A percentile compares a stretch with the other conserved stretches of the same genome.
phyloP scores from a whole-genome alignment of 1,140 invertebrate species.

The Maconellicoccus hirsutus region DNA sequence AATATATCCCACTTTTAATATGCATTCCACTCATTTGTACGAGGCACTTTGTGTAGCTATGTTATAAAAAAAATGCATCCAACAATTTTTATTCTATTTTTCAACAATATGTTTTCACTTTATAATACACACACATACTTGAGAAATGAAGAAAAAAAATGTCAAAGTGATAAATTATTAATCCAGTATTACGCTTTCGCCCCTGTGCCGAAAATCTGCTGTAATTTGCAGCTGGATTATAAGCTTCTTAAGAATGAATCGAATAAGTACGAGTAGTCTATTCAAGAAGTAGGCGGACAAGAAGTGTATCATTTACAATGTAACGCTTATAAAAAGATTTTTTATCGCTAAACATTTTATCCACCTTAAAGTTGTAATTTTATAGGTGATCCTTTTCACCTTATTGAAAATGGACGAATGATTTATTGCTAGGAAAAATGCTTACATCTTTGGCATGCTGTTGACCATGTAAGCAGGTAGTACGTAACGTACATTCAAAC shows the following conservation, averaged over 20 bases:
- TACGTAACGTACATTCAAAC: too few species aligned
- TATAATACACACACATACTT: too few species aligned
- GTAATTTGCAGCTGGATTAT: conserved; percentile 3
- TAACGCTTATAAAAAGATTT: conserved; percentile 17
- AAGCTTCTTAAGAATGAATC: not conserved
- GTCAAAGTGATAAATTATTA: not conserved
- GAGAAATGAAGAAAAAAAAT: not conserved
- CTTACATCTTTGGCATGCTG: not conserved
- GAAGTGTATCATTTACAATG: conserved; percentile 9
- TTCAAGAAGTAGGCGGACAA: conserved; percentile 15
- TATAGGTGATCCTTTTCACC: not conserved
- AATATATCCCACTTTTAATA: too few species aligned
- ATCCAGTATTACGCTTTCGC: not conserved
- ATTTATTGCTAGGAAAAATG: not conserved
- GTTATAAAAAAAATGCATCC: too few species aligned
- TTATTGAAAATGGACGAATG: conserved; percentile 4
- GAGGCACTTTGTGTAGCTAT: too few species aligned
- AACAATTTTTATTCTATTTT: too few species aligned
- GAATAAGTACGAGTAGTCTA: not conserved
- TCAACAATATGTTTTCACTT: too few species aligned
- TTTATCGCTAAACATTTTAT: not conserved
- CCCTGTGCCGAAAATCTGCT: not conserved
- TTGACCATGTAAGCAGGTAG: conserved; percentile 1
- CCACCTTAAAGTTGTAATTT: conserved; percentile 15
- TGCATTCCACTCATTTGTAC: too few species aligned